These are phyloP conservation scores for Muscicapa striata DNA, from an alignment of 2,797 vertebrate genomes.

Conservation along the genomic window DNA sequence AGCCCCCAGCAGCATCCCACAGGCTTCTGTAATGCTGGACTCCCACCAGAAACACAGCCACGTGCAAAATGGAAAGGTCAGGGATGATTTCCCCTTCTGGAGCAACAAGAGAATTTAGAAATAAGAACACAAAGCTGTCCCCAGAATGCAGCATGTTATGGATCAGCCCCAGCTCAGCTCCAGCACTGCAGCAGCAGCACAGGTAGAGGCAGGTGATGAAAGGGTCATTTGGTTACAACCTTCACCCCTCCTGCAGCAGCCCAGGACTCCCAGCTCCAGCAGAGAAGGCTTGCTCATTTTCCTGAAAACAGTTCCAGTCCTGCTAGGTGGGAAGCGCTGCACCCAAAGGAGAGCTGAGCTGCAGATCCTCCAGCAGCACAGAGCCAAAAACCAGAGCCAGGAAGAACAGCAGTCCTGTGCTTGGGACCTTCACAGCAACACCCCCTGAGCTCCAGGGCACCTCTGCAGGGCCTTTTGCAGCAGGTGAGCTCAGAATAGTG, in stretches of 20 bases:
- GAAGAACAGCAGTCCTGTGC: rapidly evolving
- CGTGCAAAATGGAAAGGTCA: neutral
- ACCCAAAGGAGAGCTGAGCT: neutral
- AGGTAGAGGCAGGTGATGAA: neutral
- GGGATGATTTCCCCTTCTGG: neutral
- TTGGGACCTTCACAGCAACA: neutral
- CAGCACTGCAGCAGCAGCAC: neutral
- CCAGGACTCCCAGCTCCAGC: neutral
- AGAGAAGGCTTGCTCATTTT: neutral
- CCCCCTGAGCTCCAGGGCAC: neutral
- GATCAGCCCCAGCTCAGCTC: neutral
- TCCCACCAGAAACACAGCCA: neutral
- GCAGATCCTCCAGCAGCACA: rapidly evolving
- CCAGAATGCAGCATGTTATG: rapidly evolving
- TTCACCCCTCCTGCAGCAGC: neutral
- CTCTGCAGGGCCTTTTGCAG: neutral
- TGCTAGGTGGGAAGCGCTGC: rapidly evolving
- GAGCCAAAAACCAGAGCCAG: neutral
- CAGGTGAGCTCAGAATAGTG: rapidly evolving
- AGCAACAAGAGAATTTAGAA: neutral
- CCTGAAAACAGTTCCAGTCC: neutral
- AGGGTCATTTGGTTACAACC: neutral
- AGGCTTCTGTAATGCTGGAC: rapidly evolving
- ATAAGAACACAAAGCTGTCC: neutral
- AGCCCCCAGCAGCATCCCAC: neutral